Base-by-base conservation (phyloP, 2,888 invertebrate genomes). In the Sialis lutaria region DNA sequence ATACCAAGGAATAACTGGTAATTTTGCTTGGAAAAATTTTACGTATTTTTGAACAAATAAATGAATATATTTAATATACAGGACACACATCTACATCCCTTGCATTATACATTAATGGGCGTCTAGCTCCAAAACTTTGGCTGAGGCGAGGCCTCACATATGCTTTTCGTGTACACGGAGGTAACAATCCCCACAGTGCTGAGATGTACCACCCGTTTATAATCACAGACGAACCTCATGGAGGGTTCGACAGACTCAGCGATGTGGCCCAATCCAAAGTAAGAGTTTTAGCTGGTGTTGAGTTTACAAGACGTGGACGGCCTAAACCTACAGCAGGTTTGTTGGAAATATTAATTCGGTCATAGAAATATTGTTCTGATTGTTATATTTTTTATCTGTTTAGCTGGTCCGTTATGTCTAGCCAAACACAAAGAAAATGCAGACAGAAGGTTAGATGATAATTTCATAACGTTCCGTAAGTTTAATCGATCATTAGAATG, bases 81-180 rank as follows among this genome's bases (percentile, higher is more conserved):
- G 77, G 76, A 3, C 79, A 79, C 61, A 75, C 76, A 32, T 76
- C 77, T 35, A 81, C 75, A 54, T 82, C 79, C 1, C 67, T 86
- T 40, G 82, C 89, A 8, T 93, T 91, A 90, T 95, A 92, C 66
- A 84, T 95, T 51, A 92, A 95, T 65, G 93, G 93, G 0, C 77
- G 79, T 58, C 69, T 93, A 55, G 78, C 82, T 44, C 92, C 92
- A 0, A 90, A 92, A 63, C 67, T 95, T 50, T 90, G 85, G 73
- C 68, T 95, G 55, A 74, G 88, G 50, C 69, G 93, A 46, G 92
- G 91, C 0, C 70, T 88, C 48, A 81, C 79, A 0, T 95, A 95
- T 68, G 80, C 74, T 9, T 89, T 95, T 60, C 75, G 75, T 59
- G 81, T 83, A 45, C 68, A 70, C 51, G 92, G 92, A 41, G 93